Conservation (phyloP, 2,797 vertebrate genomes). For the Crypturellus tataupa region DNA sequence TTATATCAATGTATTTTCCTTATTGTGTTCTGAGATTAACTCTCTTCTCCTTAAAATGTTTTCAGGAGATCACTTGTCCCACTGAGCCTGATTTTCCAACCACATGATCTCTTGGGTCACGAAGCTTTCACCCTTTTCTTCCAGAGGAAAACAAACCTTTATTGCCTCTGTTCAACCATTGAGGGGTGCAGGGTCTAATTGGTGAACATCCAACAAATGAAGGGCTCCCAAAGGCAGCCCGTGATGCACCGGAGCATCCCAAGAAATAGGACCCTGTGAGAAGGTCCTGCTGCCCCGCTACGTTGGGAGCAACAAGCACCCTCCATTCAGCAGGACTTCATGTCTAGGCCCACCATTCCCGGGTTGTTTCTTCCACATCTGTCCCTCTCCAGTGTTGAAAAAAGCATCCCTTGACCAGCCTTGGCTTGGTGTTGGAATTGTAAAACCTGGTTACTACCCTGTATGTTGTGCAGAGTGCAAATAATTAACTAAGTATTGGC, state of each 20-base stretch:
- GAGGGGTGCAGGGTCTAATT: background rate
- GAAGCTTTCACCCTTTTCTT: background rate
- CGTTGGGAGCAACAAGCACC: background rate
- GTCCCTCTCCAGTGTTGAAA: background rate
- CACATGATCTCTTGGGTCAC: background rate
- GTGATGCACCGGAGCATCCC: background rate
- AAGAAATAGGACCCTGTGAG: background rate
- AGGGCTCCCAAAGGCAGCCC: background rate
- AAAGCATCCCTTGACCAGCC: background rate
- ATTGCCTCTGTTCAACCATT: background rate
- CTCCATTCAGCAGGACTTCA: background rate
- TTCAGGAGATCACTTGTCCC: background rate
- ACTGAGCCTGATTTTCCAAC: background rate
- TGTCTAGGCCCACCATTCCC: background rate
- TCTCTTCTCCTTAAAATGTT: background rate
- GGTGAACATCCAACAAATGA: no score
- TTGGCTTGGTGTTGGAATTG: background rate
- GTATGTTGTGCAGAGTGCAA: background rate
- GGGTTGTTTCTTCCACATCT: background rate
- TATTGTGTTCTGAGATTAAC: background rate
- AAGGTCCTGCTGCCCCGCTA: fast-evolving
- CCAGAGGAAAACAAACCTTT: background rate
- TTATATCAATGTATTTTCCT: background rate
- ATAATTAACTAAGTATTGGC: background rate
- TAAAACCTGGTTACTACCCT: background rate